These are phyloP conservation scores for Noctua fimbriata DNA, from an alignment of 2,888 invertebrate genomes.

Conservation along the genomic window DNA sequence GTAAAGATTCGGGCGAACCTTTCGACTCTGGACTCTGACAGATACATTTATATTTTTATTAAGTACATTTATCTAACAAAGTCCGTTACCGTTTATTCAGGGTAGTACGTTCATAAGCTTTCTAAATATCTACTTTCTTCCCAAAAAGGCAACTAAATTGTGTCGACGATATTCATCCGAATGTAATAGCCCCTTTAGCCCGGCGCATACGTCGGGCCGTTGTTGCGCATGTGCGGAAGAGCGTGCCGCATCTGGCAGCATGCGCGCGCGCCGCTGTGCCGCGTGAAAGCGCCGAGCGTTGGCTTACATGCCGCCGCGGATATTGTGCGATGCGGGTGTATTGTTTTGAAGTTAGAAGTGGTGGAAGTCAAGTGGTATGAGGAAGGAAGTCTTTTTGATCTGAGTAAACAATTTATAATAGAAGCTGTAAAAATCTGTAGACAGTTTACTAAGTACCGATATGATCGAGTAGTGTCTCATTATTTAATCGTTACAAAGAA, in stretches of 20 bases:
- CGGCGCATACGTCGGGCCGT: constrained; percentile 28
- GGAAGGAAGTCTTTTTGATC: constrained; percentile 7
- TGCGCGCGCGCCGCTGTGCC: constrained; percentile 56
- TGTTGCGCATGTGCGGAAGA: constrained; percentile 65
- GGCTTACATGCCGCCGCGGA: constrained; percentile 57
- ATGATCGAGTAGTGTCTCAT: background rate
- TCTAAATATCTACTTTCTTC: background rate
- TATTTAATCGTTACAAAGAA: background rate
- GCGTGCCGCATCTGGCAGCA: constrained; percentile 78
- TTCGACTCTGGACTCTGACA: too few relatives aligned
- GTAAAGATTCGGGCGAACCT: too few relatives aligned
- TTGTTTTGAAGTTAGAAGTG: constrained; percentile 18
- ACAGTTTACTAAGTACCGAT: background rate
- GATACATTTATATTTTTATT: background rate
- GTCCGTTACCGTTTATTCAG: background rate
- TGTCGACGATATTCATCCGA: background rate
- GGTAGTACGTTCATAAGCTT: background rate
- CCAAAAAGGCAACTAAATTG: background rate
- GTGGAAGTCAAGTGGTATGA: constrained; percentile 23
- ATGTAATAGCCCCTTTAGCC: constrained; percentile 15
- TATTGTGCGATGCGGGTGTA: constrained; percentile 36
- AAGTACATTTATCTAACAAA: background rate
- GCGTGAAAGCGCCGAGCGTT: constrained; percentile 43
- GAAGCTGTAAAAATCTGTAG: background rate
- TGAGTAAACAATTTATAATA: background rate